phyloP scores from a whole-genome alignment of 1,140 invertebrate species.

The Drosophila busckii region DNA sequence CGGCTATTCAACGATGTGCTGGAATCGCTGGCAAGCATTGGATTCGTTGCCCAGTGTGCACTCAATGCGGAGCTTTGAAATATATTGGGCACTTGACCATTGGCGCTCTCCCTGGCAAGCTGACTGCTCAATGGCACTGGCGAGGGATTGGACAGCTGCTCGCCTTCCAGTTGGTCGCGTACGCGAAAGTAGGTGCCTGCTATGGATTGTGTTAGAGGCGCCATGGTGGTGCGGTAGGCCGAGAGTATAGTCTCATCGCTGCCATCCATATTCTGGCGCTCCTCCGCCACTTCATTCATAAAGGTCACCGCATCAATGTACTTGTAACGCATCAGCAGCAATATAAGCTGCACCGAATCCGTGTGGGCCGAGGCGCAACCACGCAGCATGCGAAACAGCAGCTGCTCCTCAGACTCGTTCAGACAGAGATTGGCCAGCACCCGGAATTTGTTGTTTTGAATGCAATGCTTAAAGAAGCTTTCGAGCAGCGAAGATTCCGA shows the following conservation, averaged over 20 bases:
- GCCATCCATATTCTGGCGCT: slow-evolving; percentile 2
- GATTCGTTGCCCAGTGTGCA: slow-evolving; percentile 56
- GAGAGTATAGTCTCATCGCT: slow-evolving; percentile 37
- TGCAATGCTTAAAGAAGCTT: slow-evolving; percentile 58
- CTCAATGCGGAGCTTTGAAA: slow-evolving; percentile 63
- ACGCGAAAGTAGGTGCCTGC: slow-evolving; percentile 60
- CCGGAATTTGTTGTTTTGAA: slow-evolving; percentile 33
- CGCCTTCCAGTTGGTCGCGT: slow-evolving; percentile 31
- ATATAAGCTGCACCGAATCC: slow-evolving; percentile 59
- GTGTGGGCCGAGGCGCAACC: slow-evolving; percentile 21
- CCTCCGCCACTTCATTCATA: slow-evolving; percentile 54
- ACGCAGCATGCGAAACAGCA: slow-evolving; percentile 46
- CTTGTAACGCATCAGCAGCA: slow-evolving; percentile 66
- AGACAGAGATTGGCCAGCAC: slow-evolving; percentile 54
- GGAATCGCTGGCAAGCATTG: not conserved
- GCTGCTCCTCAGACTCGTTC: slow-evolving; percentile 47
- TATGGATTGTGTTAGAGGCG: slow-evolving; percentile 53
- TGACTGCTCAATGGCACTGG: slow-evolving; percentile 63
- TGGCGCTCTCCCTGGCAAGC: slow-evolving; percentile 52
- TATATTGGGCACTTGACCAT: slow-evolving; percentile 44
- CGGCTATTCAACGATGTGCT: slow-evolving; percentile 9
- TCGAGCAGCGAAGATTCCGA: slow-evolving; percentile 42
- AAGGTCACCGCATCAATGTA: slow-evolving; percentile 71
- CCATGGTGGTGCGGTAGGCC: slow-evolving; percentile 64
- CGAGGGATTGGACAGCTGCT: slow-evolving; percentile 13